Evolutionary conservation across 2,113 vertebrate genomes (phyloP).

Genomic region (Gnathonemus longibarbis): DNA sequence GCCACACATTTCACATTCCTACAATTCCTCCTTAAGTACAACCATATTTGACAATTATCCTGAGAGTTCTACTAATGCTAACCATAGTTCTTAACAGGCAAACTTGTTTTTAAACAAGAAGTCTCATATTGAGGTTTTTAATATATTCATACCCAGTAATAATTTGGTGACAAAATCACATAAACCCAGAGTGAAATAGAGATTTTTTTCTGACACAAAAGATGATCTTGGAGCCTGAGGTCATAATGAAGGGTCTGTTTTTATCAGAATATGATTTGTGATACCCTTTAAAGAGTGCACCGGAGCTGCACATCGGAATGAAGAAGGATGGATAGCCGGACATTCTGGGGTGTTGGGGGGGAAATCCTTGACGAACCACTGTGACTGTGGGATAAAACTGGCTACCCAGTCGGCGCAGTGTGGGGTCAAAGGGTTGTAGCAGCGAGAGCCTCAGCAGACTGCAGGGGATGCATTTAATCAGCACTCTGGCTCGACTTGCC

Average conservation of each 20-base stretch:
- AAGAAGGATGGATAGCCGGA: not conserved
- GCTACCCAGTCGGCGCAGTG: not conserved
- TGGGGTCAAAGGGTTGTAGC: not conserved
- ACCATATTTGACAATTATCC: not conserved
- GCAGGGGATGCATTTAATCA: not conserved
- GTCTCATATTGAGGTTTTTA: not conserved
- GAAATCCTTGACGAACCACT: constrained; percentile 1
- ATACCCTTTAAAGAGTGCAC: constrained; percentile 5
- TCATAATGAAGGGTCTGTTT: constrained; percentile 22
- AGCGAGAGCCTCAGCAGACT: not conserved
- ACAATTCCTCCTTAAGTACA: not conserved
- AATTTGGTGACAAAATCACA: not conserved
- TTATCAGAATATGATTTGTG: constrained; percentile 22
- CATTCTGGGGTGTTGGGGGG: not conserved
- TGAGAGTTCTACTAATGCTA: not conserved
- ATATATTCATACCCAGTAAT: not conserved
- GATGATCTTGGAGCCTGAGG: constrained; percentile 19
- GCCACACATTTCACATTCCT: not conserved
- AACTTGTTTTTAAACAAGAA: not conserved
- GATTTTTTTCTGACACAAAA: constrained; percentile 16
- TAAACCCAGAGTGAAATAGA: constrained; percentile 1
- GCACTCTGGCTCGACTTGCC: not conserved
- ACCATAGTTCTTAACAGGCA: not conserved
- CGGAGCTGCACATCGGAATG: not conserved
- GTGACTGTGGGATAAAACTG: not conserved